Conservation (phyloP, 2,113 vertebrate species). For the Bombycilla garrulus region DNA sequence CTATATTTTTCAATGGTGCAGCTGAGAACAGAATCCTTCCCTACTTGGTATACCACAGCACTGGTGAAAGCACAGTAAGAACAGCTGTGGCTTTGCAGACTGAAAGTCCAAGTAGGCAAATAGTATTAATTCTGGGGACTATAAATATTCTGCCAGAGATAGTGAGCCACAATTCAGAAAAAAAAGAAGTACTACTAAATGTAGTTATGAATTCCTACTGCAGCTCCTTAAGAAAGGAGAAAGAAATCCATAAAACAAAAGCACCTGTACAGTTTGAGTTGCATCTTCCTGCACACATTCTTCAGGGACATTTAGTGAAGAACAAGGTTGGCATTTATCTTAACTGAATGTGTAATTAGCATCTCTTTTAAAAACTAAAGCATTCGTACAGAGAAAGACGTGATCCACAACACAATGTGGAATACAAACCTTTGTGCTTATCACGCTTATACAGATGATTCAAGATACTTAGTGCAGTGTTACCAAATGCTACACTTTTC, state of each 20-base stretch:
- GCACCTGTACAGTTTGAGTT: not conserved
- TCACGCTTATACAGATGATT: slow-evolving; percentile 31
- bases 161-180: not conserved
- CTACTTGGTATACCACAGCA: not conserved
- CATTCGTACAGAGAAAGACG: not conserved
- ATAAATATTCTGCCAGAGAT: not conserved
- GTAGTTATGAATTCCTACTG: not conserved
- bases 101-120: not conserved
- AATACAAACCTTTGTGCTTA: slow-evolving; percentile 34
- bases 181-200: not conserved
- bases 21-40: not conserved
- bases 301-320: not conserved
- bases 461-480: slow-evolving; percentile 46
- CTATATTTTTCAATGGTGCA: not conserved
- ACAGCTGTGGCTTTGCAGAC: not conserved
- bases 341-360: not conserved
- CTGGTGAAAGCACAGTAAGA: not conserved
- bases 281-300: not conserved
- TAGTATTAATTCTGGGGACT: not conserved
- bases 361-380: not conserved
- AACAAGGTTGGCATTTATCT: not conserved
- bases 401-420: not conserved
- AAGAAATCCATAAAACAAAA: not conserved
- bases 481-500: slow-evolving; percentile 45
- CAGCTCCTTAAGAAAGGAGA: not conserved